Evolutionary conservation across 1,140 invertebrate species (phyloP), one percentile per base, ranked within the genome.

Genomic region (Apis laboriosa): DNA sequence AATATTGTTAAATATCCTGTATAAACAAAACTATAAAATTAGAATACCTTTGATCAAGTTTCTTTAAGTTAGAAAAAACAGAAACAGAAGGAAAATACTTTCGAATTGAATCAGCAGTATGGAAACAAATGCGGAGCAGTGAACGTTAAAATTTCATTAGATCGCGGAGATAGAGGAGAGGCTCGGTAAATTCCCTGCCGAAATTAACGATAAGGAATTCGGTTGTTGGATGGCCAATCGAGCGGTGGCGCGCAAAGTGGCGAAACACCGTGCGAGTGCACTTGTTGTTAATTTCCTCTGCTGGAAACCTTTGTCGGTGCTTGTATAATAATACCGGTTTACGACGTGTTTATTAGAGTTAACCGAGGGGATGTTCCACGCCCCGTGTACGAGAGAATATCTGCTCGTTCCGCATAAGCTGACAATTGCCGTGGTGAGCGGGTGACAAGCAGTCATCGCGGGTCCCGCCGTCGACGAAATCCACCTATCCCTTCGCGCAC

Each of bases 321-420:
- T 43, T 56, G 73, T 85, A 88, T 88, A 85, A 88, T 85, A 24
- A 64, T 77, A 63, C 61, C 83, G 79, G 83, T 88, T 88, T 88
- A 88, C 87, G 87, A 88, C 83, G 87, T 88, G 87, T 88, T 88
- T 88, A 88, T 88, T 88, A 88, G 83, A 88, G 79, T 85, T 86
- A 72, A 66, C 56, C 70, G 85, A 24, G 24, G 2, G 34, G 2
- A 34, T 84, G 85, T 76, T 61, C 64, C 64, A 53, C 19, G 60
- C 68, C n/a, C n/a, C n/a, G 15, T 63, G 77, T 67, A 58, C 70
- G 64, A n/a, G 72, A 63, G 84, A 79, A 86, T 86, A 85, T 83
- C 83, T 67, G 75, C 49, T 68, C 83, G 83, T 88, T 34, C 77
- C 72, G 72, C 79, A 43, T 85, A 88, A 85, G 79, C 86, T 88